Base-by-base conservation (phyloP, 2,888 invertebrate genomes). In the Brenthis hecate region DNA sequence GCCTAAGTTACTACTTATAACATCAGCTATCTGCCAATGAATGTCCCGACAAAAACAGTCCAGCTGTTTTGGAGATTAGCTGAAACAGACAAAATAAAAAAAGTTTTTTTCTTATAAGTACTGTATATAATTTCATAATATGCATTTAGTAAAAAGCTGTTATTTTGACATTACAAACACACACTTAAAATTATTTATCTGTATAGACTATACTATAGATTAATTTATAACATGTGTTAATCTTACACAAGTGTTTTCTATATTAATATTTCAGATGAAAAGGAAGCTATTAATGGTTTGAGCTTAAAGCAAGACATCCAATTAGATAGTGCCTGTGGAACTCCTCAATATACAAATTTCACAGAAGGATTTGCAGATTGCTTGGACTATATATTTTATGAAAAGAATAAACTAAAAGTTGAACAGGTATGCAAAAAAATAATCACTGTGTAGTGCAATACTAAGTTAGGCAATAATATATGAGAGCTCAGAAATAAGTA, bases 331-430 rank as follows among this genome's bases (percentile, higher is more conserved):
- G 98, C 97, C 0, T 98, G 97, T 88, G 98, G 98, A 0, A 95
- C 95, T 19, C 97, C 97, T 0, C 90, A 94, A 55, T 98, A 95
- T 80, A 98, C 98, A 0, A 98, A 98, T 85, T 98, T 95, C 79
- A 98, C 98, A 0, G 91, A 91, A 1, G 94, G 94, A 0, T 99
- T 98, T 90, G 94, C 95, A 13, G 98, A 95, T 60, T 98, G 98
- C 74, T 91, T 99, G 68, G 99, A 99, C 89, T 99, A 99, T 80
- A 98, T 99, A 79, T 98, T 95, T 87, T 96, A 96, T 80, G 96
- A 98, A 77, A 94, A 90, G 71, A 88, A 94, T 67, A 89, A 93
- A 65, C 85, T 97, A 16, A 80, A 88, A 76, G 94, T 97, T 0
- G 87, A 93, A 56, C 94, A 96, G 92, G 95, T 96, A 47, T 50